phyloP scores from a whole-genome alignment of 2,888 invertebrate genomes.

The Coelinius sp. region DNA sequence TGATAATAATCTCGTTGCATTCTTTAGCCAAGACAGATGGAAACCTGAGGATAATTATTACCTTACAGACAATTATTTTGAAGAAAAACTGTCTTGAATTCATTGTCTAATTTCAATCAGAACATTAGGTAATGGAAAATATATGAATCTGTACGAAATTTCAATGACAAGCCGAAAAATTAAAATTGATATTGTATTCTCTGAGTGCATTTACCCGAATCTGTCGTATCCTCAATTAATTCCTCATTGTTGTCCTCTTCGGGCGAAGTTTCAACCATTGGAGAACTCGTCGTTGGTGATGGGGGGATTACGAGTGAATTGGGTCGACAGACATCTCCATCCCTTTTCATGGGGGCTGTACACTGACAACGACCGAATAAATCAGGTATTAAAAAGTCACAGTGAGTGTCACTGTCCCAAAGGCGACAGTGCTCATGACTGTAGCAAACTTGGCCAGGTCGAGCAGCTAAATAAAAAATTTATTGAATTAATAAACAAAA shows the following conservation, averaged over 20 bases:
- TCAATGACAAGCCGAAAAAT: too few relatives aligned
- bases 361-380: conserved; percentile 91
- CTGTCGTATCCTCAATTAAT: conserved; percentile 51
- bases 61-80: too few relatives aligned
- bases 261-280: neutral
- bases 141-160: too few relatives aligned
- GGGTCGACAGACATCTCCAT: conserved; percentile 70
- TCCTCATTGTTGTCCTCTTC: conserved; percentile 3
- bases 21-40: conserved; percentile 65
- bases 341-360: conserved; percentile 68
- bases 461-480: conserved; percentile 77
- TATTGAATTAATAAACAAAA: neutral
- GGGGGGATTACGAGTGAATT: conserved; percentile 70
- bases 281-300: conserved; percentile 5
- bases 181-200: too few relatives aligned
- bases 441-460: conserved; percentile 89
- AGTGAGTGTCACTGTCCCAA: conserved; percentile 87
- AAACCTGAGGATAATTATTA: conserved; percentile 54
- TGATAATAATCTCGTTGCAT: conserved; percentile 60
- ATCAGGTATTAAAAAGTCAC: conserved; percentile 91
- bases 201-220: conserved; percentile 50
- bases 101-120: too few relatives aligned
- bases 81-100: too few relatives aligned
- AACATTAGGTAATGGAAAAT: too few relatives aligned
- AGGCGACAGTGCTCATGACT: conserved; percentile 90